Conservation (phyloP, 2,797 vertebrate genomes). For the Pipistrellus nathusii region DNA sequence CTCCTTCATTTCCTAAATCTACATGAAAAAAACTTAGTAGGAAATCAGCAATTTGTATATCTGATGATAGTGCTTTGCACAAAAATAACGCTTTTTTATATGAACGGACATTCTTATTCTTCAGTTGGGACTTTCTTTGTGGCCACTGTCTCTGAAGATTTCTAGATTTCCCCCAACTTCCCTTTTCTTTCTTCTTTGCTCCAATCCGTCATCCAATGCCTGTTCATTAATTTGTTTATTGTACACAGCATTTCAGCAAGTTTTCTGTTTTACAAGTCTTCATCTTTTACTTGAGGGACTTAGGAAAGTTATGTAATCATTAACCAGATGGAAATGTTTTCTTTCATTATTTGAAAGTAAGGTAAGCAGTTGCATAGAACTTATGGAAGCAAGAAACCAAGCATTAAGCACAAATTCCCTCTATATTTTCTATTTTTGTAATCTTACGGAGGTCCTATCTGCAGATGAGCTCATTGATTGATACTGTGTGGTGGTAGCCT, state of each 20-base stretch:
- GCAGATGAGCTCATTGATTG: background rate
- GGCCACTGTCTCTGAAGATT: background rate
- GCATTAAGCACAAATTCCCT: constrained; percentile 35
- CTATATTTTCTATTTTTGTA: constrained; percentile 61
- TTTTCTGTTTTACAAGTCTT: background rate
- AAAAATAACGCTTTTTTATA: background rate
- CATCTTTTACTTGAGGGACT: background rate
- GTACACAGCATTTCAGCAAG: background rate
- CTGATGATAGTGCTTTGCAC: background rate
- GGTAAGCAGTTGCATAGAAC: constrained; percentile 60
- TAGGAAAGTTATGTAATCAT: background rate
- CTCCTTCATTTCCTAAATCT: background rate
- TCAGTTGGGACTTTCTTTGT: background rate
- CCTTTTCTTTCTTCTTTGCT: background rate
- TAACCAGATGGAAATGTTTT: constrained; percentile 68
- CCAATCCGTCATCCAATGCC: background rate
- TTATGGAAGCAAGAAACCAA: constrained; percentile 23
- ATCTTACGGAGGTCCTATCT: constrained; percentile 22
- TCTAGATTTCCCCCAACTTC: background rate
- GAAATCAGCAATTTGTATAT: background rate
- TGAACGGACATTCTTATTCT: background rate
- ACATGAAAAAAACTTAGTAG: background rate
- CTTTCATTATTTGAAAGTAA: constrained; percentile 60
- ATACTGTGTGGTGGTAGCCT: background rate
- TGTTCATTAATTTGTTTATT: constrained; percentile 22